Evolutionary conservation across 2,888 invertebrate species (phyloP), one percentile per base, ranked within the genome.

Genomic region (Leucophenga montana): DNA sequence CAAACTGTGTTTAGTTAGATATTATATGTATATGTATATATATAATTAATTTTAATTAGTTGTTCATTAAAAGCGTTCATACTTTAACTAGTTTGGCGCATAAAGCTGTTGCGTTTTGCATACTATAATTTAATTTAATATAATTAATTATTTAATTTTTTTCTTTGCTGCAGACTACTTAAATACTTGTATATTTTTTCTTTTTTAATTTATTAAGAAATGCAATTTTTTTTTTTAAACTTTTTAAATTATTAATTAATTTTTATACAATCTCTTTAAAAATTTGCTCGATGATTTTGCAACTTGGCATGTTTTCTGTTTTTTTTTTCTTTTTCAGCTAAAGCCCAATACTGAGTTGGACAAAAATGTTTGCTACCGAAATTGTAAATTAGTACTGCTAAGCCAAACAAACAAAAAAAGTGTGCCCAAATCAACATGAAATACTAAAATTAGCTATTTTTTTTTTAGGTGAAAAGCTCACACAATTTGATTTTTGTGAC

Each of bases 11-110:
- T 66, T 68, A 78, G 73, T 76, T 77, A 77, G 53, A 64, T 74
- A 76, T 70, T 79, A 73, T 78, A 80, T 68, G 68, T 73, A 71
- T 73, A 75, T 78, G 31, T 22, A 9, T 16, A 31, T 72, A 69
- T 31, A 46, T 14, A n/a, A 13, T 61, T 68, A 48, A 16, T 67
- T 57, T 57, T 70, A 62, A 69, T 61, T 64, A 48, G 44, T 22
- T 14, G 48, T 64, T 64, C 46, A 64, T 22, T 64, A 64, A 64
- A 64, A 64, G 62, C 62, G 62, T 67, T 78, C 75, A 73, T 80
- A 80, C 77, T 83, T 81, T 81, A 73, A 83, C 81, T 81, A 81
- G 83, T 83, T 81, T 81, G 81, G 81, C 83, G 81, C 81, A 71
- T 81, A 81, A 81, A 81, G 83, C 83, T 81, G 81, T 81, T 83